Evolutionary conservation across 2,888 invertebrate genomes (phyloP), one percentile per base, ranked within the genome.

Genomic region (Pseudeuparius sepicola): DNA sequence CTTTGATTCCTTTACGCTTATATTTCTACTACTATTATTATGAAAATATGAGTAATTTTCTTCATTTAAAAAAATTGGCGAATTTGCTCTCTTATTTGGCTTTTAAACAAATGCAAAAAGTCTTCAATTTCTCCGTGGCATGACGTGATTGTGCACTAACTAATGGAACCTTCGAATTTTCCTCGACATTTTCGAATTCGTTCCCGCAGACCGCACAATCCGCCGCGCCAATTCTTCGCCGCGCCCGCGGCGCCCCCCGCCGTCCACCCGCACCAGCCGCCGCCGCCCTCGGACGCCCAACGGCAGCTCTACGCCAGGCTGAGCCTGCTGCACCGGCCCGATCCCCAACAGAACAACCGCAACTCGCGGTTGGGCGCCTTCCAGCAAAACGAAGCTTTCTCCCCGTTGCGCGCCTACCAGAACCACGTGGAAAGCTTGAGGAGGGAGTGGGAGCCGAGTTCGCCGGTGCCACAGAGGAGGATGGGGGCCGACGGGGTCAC

Each of bases 331-430:
- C 25, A 12, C 11, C 23, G 15, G 25, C 42, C n/a, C n/a, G n/a
- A n/a, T n/a, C n/a, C n/a, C n/a, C n/a, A n/a, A n/a, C n/a, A n/a
- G n/a, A 10, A 24, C 35, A 18, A 6, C 12, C 57, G 54, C 38
- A 43, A 46, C 14, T 59, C 59, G 13, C 54, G 57, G 29, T 45
- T 58, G 37, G 47, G 52, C 31, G 49, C 50, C 34, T 60, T 56
- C 48, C 58, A 56, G 37, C 20, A 20, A 20, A 7, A 6, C n/a
- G 7, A 20, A 6, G 20, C 20, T 20, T 57, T 50, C 35, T 57
- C 59, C 17, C 57, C 60, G 4, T 53, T 54, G 33, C 53, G 56
- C 42, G 50, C 51, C 15, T 55, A 55, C 42, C 55, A 57, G 36
- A 55, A 52, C 36, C 56, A 58, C 36, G 40, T 56, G 20, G 49